Conservation (phyloP, 2,797 vertebrate genomes). For the Aulostomus chinensis region DNA sequence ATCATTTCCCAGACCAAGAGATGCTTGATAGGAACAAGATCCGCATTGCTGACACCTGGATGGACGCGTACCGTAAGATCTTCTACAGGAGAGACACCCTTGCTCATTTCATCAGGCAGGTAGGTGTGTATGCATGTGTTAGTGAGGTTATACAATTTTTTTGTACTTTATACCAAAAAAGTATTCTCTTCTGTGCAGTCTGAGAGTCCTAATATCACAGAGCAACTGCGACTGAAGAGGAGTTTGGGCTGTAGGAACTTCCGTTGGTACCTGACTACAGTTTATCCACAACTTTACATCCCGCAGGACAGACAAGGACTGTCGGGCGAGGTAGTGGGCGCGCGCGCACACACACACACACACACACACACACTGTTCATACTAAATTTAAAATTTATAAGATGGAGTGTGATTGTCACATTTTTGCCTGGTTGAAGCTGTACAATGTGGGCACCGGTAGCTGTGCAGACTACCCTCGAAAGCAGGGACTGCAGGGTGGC, state of each 20-base stretch:
- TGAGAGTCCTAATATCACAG: conserved; percentile 81
- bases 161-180: background rate
- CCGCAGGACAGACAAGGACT: conserved; percentile 69
- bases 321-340: conserved; percentile 64
- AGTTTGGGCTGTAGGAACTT: conserved; percentile 85
- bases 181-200: conserved; percentile 63
- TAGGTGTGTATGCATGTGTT: conserved; percentile 34
- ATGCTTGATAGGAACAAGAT: conserved; percentile 83
- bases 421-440: conserved; percentile 78
- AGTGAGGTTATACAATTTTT: background rate
- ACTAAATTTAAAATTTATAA: too few species aligned
- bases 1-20: conserved; percentile 70
- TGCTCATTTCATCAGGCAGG: conserved; percentile 84
- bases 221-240: conserved; percentile 80
- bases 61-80: conserved; percentile 84
- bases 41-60: conserved; percentile 87
- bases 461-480: conserved; percentile 81
- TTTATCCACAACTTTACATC: conserved; percentile 84
- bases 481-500: conserved; percentile 52
- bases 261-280: conserved; percentile 86
- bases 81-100: conserved; percentile 85
- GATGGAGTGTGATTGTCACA: too few species aligned
- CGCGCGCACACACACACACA: conserved; percentile 3
- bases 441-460: conserved; percentile 83
- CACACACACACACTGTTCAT: conserved; percentile 7